Base-by-base conservation (phyloP, 2,888 invertebrate genomes). In the Phortica magna region DNA sequence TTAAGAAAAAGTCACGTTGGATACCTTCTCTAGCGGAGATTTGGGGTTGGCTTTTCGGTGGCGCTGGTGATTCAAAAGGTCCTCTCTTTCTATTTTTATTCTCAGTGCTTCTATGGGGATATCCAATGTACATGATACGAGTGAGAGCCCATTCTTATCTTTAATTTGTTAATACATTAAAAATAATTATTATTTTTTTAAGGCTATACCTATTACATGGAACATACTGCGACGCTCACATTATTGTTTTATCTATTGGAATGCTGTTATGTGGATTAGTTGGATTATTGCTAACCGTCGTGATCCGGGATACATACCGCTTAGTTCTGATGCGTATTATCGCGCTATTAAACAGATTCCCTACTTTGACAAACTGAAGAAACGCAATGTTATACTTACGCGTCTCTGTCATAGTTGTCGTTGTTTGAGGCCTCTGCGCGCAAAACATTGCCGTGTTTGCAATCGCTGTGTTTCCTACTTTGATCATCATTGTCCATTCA, bases 401-500 rank as follows among this genome's bases (percentile, higher is more conserved):
- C 93, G 97, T 74, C 92, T 98, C 3, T 98, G 98, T 88, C 98
- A 98, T 89, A 98, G 98, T 67, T 98, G 98, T 89, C 94, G 97
- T 75, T 97, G 97, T 84, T 93, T 98, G 78, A 94, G 97, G 81
- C 98, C 98, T 0, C 90, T 97, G 55, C 93, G 98, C 89, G 97
- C 98, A 7, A 98, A 98, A 91, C 98, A 98, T 91, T 98, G 98
- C 87, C 94, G 97, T 71, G 95, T 97, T 74, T 98, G 98, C 92
- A 97, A 98, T 90, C 94, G 97, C 76, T 97, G 97, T 89, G 96
- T 97, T 2, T 95, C 95, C 0, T 97, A 97, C 90, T 98, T 98
- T 89, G 98, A 98, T 91, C 98, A 98, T 92, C 98, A 98, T 91
- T 98, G 98, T 90, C 98, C 98, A 0, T 98, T 98, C 90, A 97